Percentiles rank a stretch among this genome's conserved stretches.
phyloP scores from a whole-genome alignment of 2,797 vertebrate species.

The Manis crassicaudata region DNA sequence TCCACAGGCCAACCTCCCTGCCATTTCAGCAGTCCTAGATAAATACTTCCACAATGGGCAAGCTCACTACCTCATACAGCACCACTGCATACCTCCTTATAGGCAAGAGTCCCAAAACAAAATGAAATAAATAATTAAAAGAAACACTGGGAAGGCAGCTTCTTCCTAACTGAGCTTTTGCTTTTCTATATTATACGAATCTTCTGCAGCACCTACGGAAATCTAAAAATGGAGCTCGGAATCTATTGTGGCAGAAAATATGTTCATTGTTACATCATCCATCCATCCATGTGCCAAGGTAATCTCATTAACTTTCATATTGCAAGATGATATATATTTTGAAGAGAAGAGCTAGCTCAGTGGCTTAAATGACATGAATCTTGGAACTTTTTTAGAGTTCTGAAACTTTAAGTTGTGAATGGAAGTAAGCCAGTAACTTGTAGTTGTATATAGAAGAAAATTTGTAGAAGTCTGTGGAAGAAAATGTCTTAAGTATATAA shows the following conservation, averaged over 20 bases:
- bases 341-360: constrained; percentile 21
- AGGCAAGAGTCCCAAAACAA: background rate
- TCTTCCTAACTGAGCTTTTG: background rate
- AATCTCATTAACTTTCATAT: constrained; percentile 27
- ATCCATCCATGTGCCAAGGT: background rate
- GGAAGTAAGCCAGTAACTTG: constrained; percentile 12
- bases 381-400: background rate
- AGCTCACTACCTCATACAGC: background rate
- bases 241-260: constrained; percentile 56
- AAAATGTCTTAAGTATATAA: background rate
- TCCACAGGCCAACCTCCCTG: background rate
- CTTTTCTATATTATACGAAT: background rate
- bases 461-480: background rate
- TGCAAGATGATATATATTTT: constrained; percentile 16
- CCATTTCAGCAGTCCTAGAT: background rate
- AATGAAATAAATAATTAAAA: background rate
- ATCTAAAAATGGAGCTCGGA: constrained; percentile 59
- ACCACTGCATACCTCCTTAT: background rate
- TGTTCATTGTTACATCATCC: background rate
- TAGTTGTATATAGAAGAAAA: background rate
- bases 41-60: background rate
- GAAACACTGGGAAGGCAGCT: background rate
- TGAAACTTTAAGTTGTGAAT: constrained; percentile 1
- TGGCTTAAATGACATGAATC: background rate
- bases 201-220: constrained; percentile 47